A percentile compares a stretch with the other conserved stretches of the same genome.
These are phyloP conservation scores for Temnothorax rugatulus DNA, from an alignment of 2,888 invertebrate genomes.

Conservation along the genomic window DNA sequence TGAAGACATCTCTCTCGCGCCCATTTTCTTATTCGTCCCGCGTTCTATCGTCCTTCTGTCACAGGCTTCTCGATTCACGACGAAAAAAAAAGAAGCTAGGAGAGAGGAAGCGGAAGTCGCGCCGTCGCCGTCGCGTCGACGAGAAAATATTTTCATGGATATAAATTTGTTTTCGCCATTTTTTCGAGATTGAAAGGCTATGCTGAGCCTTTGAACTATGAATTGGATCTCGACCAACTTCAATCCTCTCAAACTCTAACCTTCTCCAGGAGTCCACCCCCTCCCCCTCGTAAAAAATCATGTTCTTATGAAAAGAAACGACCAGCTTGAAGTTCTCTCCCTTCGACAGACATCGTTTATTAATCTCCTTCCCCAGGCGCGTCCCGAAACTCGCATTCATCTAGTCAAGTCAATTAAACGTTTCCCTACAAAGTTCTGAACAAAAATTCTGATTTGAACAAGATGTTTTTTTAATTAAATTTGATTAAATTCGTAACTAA, in stretches of 20 bases:
- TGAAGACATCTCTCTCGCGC: conserved; percentile 29
- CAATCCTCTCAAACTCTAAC: conserved; percentile 67
- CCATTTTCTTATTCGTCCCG: conserved; percentile 15
- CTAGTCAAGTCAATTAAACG: conserved; percentile 51
- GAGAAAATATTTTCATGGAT: conserved; percentile 72
- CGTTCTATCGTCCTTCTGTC: not conserved
- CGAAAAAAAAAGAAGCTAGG: conserved; percentile 1
- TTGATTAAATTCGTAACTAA: conserved; percentile 4
- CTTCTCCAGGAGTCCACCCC: not conserved
- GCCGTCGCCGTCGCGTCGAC: conserved; percentile 38
- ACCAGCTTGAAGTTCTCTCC: conserved; percentile 46
- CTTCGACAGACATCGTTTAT: conserved; percentile 69
- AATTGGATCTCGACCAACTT: conserved; percentile 77
- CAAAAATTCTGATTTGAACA: not conserved
- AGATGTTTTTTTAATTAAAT: conserved; percentile 30
- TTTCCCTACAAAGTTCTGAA: conserved; percentile 3
- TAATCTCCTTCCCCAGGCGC: conserved; percentile 63
- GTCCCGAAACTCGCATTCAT: conserved; percentile 41
- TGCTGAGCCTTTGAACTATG: conserved; percentile 69
- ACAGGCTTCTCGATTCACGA: conserved; percentile 18
- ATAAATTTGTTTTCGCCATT: conserved; percentile 76
- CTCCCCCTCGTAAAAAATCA: conserved; percentile 66
- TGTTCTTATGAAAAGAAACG: conserved; percentile 71
- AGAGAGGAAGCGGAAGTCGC: conserved; percentile 37
- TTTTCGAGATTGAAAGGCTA: conserved; percentile 70